phyloP scores from a whole-genome alignment of 2,797 vertebrate genomes.

The Melanotaenia pygmaea region DNA sequence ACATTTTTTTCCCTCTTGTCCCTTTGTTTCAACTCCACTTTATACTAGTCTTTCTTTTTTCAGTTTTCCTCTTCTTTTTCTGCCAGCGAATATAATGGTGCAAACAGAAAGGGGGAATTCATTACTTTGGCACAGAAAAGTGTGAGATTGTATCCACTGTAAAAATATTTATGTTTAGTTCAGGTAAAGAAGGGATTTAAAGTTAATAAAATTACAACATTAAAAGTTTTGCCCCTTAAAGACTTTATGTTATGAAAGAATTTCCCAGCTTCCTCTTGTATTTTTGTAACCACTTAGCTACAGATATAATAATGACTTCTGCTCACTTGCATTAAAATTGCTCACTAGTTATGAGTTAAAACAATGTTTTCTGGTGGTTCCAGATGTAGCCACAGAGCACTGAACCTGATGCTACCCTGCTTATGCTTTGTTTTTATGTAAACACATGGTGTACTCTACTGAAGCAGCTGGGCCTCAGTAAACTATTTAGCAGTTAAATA shows the following conservation, averaged over 20 bases:
- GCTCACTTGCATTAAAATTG: background rate
- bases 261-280: background rate
- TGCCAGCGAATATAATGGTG: conserved; percentile 48
- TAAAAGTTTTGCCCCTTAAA: conserved; percentile 17
- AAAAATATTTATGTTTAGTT: conserved; percentile 62
- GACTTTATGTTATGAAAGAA: conserved; percentile 9
- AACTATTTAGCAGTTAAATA: background rate
- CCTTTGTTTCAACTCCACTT: conserved; percentile 24
- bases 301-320: background rate
- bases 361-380: background rate
- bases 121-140: conserved; percentile 38
- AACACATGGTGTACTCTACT: background rate
- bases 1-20: conserved; percentile 47
- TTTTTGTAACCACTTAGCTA: background rate
- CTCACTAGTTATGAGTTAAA: background rate
- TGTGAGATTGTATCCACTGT: conserved; percentile 49
- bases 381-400: background rate
- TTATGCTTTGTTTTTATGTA: background rate
- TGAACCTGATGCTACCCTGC: background rate
- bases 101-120: conserved; percentile 46
- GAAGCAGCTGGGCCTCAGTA: background rate
- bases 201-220: conserved; percentile 31
- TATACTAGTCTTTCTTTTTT: conserved; percentile 21
- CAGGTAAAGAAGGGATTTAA: conserved; percentile 48
- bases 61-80: background rate